A percentile compares a stretch with the other conserved stretches of the same genome.
Conservation (phyloP, 2,113 vertebrate species). For the Pithys albifrons region DNA sequence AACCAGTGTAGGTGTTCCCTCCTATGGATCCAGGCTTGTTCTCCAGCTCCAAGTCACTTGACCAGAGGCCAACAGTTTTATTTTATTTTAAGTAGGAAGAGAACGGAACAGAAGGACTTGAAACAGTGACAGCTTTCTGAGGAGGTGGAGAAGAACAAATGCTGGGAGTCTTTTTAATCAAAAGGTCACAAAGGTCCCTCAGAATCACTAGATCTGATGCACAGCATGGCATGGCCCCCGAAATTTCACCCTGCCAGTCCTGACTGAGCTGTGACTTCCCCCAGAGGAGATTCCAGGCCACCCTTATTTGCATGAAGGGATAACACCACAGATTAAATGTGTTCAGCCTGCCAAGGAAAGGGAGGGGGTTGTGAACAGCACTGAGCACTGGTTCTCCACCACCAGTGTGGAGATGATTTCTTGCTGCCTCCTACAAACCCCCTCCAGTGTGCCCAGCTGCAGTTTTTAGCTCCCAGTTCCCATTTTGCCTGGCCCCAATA, state of each 20-base stretch:
- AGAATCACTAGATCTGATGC: background rate
- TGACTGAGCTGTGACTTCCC: background rate
- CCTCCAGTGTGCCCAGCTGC: background rate
- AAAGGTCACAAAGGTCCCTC: constrained; percentile 34
- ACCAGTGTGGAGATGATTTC: background rate
- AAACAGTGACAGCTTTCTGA: constrained; percentile 46
- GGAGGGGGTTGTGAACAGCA: background rate
- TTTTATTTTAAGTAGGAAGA: constrained; percentile 25
- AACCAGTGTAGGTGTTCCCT: background rate
- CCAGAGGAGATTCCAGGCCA: background rate
- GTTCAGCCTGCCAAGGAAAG: background rate
- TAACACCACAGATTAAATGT: background rate
- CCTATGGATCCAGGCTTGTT: background rate
- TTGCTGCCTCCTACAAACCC: background rate
- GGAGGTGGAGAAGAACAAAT: constrained; percentile 35
- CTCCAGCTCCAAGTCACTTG: background rate
- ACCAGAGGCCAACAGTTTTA: background rate
- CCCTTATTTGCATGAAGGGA: background rate
- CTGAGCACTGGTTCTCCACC: background rate
- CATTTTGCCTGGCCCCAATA: background rate
- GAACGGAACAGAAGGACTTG: background rate
- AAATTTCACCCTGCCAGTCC: constrained; percentile 4
- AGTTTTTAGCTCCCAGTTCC: background rate
- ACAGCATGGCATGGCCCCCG: background rate
- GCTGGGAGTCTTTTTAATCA: constrained; percentile 19